phyloP scores from a whole-genome alignment of 1,140 invertebrate species.

The Apis mellifera region Amel_HAv3.1 CM009941.2:15400001-15400500 shows the following conservation, averaged over 20 bases:
- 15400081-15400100: conserved; percentile 84
- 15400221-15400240: conserved; percentile 54
- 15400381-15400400: conserved; percentile 84
- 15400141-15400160: conserved; percentile 63
- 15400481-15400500: conserved; percentile 79
- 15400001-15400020: conserved; percentile 74
- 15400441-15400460: conserved; percentile 83
- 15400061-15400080: conserved; percentile 79
- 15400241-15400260: background rate
- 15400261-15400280: background rate
- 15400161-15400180: conserved; percentile 75
- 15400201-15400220: conserved; percentile 77
- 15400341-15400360: conserved; percentile 72
- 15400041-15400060: conserved; percentile 66
- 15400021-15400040: conserved; percentile 74
- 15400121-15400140: conserved; percentile 83
- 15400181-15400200: conserved; percentile 76
- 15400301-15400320: conserved; percentile 80
- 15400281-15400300: background rate
- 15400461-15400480: conserved; percentile 71
- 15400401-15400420: conserved; percentile 87
- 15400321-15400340: conserved; percentile 77
- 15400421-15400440: conserved; percentile 83
- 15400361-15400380: conserved; percentile 75
- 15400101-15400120: conserved; percentile 85